Evolutionary conservation across 1,140 invertebrate genomes (phyloP).

Genomic region (Laupala kohalensis): DNA sequence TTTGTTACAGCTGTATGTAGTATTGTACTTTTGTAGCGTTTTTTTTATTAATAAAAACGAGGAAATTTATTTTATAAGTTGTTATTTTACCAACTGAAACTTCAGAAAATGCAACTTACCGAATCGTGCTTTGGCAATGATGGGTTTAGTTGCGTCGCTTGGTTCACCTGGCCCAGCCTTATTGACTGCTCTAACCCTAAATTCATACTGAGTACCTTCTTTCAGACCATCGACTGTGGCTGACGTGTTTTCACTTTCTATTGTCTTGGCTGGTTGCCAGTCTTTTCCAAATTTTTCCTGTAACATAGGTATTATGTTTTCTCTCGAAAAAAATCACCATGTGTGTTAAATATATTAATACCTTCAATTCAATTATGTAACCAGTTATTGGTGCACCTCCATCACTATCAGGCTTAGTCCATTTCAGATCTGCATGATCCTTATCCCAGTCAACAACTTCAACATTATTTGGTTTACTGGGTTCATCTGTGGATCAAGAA

Average conservation of each 20-base stretch:
- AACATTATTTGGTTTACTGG: conserved; percentile 78
- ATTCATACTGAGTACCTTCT: conserved; percentile 92
- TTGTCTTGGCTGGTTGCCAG: conserved; percentile 68
- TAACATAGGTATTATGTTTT: neutral
- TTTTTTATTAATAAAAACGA: too few species aligned
- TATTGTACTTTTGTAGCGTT: too few species aligned
- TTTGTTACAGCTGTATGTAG: too few species aligned
- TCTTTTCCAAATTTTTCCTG: conserved; percentile 80
- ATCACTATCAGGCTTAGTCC: conserved; percentile 78
- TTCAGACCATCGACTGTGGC: conserved; percentile 80
- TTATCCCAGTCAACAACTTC: conserved; percentile 93
- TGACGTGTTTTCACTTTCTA: conserved; percentile 57
- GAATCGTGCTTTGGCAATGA: conserved; percentile 89
- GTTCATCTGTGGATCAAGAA: conserved; percentile 56
- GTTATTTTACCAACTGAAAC: too few species aligned
- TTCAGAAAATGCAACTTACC: too few species aligned
- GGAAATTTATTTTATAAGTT: too few species aligned
- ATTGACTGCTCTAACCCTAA: conserved; percentile 89
- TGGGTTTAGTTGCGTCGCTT: conserved; percentile 86
- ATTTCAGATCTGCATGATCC: conserved; percentile 86
- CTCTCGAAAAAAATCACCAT: neutral
- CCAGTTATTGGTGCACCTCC: conserved; percentile 89
- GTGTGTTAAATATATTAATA: conserved; percentile 16
- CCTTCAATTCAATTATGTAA: conserved; percentile 83
- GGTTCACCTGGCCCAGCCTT: conserved; percentile 90